Conservation (phyloP, 2,797 vertebrate species). For the Etheostoma nigrum region DNA sequence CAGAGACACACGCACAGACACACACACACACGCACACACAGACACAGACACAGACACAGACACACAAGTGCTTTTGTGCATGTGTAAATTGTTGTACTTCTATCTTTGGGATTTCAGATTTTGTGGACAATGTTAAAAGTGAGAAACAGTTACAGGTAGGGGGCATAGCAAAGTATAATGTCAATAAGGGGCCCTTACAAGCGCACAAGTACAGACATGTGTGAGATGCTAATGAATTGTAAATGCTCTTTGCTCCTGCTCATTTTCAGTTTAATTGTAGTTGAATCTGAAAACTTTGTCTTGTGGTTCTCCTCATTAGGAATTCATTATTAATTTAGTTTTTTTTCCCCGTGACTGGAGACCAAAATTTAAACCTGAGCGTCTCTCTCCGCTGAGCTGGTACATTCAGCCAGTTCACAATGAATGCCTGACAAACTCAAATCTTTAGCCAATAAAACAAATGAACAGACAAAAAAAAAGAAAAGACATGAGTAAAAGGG, state of each 20-base stretch:
- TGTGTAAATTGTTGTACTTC: not conserved
- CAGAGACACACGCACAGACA: too few relatives aligned
- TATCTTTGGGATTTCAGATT: slow-evolving; percentile 16
- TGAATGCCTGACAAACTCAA: slow-evolving; percentile 81
- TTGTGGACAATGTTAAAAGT: slow-evolving; percentile 4
- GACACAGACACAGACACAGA: too few relatives aligned
- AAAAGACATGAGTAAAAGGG: slow-evolving; percentile 68
- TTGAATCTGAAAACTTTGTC: not conserved
- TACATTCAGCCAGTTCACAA: slow-evolving; percentile 78
- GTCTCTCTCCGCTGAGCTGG: slow-evolving; percentile 78
- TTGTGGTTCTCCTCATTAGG: slow-evolving; percentile 56
- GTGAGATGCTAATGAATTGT: not conserved
- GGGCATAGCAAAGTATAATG: not conserved
- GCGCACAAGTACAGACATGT: not conserved
- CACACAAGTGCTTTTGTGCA: not conserved
- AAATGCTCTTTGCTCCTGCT: slow-evolving; percentile 1
- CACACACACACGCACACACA: too few relatives aligned
- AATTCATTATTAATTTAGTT: slow-evolving; percentile 1
- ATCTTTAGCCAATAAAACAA: slow-evolving; percentile 72
- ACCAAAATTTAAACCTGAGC: slow-evolving; percentile 20
- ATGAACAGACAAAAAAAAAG: slow-evolving; percentile 74
- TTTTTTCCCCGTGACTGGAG: not conserved
- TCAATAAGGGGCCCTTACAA: not conserved
- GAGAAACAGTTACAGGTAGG: not conserved
- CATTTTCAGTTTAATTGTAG: not conserved